Evolutionary conservation across 2,797 vertebrate genomes (phyloP).

Genomic region (Sphenopsis melanotis): DNA sequence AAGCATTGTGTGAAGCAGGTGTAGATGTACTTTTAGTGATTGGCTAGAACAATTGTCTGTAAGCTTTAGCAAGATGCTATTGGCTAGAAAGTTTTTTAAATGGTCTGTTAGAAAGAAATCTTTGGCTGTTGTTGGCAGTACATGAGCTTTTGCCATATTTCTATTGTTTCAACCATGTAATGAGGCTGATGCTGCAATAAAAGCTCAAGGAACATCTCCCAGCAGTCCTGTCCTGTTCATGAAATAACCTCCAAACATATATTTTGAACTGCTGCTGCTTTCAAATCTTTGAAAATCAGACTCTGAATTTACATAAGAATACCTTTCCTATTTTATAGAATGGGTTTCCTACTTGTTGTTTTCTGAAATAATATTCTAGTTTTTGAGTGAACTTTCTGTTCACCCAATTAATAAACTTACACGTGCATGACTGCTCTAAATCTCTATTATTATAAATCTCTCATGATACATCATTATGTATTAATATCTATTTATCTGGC

Average conservation of each 20-base stretch:
- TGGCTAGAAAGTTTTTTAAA: background rate
- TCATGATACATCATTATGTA: background rate
- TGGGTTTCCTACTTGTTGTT: background rate
- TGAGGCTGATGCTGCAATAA: background rate
- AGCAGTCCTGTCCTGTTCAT: background rate
- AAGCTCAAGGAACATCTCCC: background rate
- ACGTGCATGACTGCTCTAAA: background rate
- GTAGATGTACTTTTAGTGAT: background rate
- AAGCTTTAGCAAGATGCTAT: background rate
- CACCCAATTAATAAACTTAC: background rate
- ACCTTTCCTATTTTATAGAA: background rate
- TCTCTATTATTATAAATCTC: background rate
- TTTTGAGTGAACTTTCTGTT: background rate
- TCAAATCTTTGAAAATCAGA: background rate
- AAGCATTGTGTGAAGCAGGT: background rate
- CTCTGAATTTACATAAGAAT: background rate
- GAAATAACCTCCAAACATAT: background rate
- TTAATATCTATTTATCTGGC: background rate
- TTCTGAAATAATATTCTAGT: background rate
- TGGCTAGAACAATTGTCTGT: background rate
- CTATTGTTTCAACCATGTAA: background rate
- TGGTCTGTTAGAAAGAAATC: background rate
- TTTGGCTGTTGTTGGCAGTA: background rate
- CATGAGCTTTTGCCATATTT: background rate
- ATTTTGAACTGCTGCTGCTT: background rate